Evolutionary conservation across 2,888 invertebrate genomes (phyloP), one percentile per base, ranked within the genome.

Genomic region (Brachyptera risi): DNA sequence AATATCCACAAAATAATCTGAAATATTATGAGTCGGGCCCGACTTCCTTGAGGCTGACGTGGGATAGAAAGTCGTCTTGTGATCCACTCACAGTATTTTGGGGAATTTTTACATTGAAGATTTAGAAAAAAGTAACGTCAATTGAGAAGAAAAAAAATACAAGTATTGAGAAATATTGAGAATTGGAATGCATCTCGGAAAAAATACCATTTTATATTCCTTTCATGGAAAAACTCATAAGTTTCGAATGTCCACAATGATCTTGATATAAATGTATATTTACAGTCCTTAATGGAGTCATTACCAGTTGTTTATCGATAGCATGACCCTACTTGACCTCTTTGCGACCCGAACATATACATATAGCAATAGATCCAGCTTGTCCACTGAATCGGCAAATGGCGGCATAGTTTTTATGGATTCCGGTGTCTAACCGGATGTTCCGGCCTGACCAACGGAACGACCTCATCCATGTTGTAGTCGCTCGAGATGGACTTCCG

Each of bases 401-500:
- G 54, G 17, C 51, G 44, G 56, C 56, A 59, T 42, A 56, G 56
- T 62, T 62, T 62, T 62, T 62, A 62, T 62, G 62, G 59, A 56
- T 59, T 63, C 56, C 58, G 56, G 58, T 49, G 44, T 42, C 60
- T 19, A 23, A 60, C 54, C 63, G 60, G 63, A 63, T 57, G 63
- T 63, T 60, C 63, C 63, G 63, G 63, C 56, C 58, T 54, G 60
- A 44, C 40, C 60, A 38, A 57, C 64, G 57, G 64, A 60, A 56
- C 62, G 61, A 54, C 62, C 62, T 62, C 62, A 56, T 64, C 61
- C 61, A 59, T 47, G 60, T 31, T 31, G 57, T 47, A 38, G 62
- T 58, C 61, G 57, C 58, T 62, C 62, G 62, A 58, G 62, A 64
- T 64, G 60, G 62, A 40, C 62, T 64, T 64, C 64, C 64, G 60